These are phyloP conservation scores for Megaustenia siamemsis DNA, from an alignment of 2,888 invertebrate genomes.

Conservation along the genomic window DNA sequence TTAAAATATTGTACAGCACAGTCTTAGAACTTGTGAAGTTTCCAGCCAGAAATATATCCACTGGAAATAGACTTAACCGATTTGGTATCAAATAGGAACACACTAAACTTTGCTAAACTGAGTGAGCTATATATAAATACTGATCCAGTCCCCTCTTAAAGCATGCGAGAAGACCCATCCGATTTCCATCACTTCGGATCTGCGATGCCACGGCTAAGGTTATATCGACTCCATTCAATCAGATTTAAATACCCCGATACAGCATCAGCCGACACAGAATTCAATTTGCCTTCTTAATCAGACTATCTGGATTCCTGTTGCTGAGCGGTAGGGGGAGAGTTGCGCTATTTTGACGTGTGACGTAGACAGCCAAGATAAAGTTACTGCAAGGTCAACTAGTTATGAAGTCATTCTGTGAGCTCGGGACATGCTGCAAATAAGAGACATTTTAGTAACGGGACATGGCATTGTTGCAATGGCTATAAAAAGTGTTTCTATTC, in stretches of 20 bases:
- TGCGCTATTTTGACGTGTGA: constrained; percentile 8
- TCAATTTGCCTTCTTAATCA: constrained; percentile 24
- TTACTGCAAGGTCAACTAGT: background rate
- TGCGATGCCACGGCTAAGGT: background rate
- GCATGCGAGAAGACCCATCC: background rate
- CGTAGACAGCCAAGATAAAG: background rate
- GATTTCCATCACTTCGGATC: background rate
- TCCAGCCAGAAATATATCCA: too few relatives aligned
- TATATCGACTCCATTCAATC: constrained; percentile 30
- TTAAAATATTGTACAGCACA: too few relatives aligned
- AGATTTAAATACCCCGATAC: constrained; percentile 13
- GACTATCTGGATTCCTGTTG: constrained; percentile 6
- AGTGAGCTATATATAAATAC: too few relatives aligned
- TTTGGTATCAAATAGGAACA: too few relatives aligned
- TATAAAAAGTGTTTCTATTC: too few relatives aligned
- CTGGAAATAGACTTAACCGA: too few relatives aligned
- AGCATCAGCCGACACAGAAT: constrained; percentile 19
- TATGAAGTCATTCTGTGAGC: background rate
- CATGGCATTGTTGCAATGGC: too few relatives aligned
- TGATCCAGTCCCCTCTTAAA: background rate
- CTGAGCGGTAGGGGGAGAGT: background rate
- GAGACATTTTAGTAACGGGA: too few relatives aligned
- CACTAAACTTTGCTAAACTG: too few relatives aligned
- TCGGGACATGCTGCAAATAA: background rate
- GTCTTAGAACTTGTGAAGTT: too few relatives aligned